Evolutionary conservation across 2,797 vertebrate species (phyloP).

Genomic region (Dipus sagitta): DNA sequence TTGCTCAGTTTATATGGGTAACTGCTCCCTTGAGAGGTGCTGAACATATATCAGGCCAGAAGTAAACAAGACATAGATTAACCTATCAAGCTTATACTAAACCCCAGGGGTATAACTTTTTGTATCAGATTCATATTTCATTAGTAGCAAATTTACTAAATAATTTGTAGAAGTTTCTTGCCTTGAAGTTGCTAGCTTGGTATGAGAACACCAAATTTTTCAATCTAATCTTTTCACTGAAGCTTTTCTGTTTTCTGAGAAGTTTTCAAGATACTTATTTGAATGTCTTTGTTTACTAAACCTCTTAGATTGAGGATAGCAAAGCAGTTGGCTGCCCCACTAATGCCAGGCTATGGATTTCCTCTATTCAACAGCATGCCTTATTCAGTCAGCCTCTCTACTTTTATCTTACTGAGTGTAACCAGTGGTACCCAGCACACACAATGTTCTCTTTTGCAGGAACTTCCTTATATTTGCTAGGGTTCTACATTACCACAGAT

Average conservation of each 20-base stretch:
- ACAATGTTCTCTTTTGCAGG: not conserved
- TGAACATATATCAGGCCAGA: not conserved
- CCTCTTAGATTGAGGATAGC: not conserved
- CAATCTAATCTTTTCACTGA: not conserved
- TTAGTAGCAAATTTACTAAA: not conserved
- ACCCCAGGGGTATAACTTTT: not conserved
- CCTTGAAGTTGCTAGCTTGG: not conserved
- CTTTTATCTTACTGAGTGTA: not conserved
- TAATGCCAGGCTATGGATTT: not conserved
- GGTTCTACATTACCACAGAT: not conserved
- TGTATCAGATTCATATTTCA: not conserved
- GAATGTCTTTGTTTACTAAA: not conserved
- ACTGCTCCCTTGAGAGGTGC: not conserved
- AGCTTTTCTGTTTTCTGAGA: not conserved
- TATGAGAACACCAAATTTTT: not conserved
- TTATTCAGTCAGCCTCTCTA: not conserved
- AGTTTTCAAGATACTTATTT: not conserved
- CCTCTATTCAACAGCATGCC: not conserved
- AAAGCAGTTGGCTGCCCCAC: not conserved
- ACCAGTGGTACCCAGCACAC: not conserved
- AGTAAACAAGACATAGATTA: too few species aligned
- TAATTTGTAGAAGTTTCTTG: not conserved
- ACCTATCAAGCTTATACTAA: not conserved
- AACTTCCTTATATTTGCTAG: not conserved
- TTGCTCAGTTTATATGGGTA: not conserved